phyloP scores from a whole-genome alignment of 1,140 invertebrate species.

The Agraylea sexmaculata region DNA sequence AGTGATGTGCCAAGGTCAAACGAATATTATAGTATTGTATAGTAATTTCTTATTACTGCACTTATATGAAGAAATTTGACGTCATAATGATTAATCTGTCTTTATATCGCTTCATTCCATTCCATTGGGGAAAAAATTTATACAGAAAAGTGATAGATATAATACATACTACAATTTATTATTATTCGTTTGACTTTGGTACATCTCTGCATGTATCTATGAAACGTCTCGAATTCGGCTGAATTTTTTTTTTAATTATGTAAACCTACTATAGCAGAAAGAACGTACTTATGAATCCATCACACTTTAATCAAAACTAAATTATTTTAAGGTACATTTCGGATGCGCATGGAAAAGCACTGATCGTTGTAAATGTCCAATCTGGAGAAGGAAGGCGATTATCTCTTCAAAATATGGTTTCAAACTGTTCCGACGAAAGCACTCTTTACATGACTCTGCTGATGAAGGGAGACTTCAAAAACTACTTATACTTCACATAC shows the following conservation, averaged over 20 bases:
- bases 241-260: neutral
- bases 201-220: neutral
- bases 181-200: neutral
- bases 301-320: neutral
- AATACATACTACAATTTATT: neutral
- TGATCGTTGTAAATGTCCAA: conserved; percentile 7
- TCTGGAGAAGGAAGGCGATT: conserved; percentile 10
- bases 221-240: neutral
- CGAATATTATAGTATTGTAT: too few relatives aligned
- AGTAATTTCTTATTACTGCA: too few relatives aligned
- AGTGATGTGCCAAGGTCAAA: too few relatives aligned
- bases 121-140: too few relatives aligned
- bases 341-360: conserved; percentile 8
- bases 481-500: conserved; percentile 15
- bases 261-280: neutral
- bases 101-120: too few relatives aligned
- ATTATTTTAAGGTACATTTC: conserved; percentile 12
- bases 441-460: conserved; percentile 11
- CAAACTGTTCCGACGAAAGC: neutral
- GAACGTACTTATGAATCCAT: neutral
- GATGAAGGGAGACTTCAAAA: conserved; percentile 5
- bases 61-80: too few relatives aligned
- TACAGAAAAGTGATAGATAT: neutral
- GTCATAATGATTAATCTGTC: too few relatives aligned
- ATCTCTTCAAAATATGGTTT: conserved; percentile 5